Conservation (phyloP, 1,140 invertebrate genomes). For the Geopemphigus sp. region DNA sequence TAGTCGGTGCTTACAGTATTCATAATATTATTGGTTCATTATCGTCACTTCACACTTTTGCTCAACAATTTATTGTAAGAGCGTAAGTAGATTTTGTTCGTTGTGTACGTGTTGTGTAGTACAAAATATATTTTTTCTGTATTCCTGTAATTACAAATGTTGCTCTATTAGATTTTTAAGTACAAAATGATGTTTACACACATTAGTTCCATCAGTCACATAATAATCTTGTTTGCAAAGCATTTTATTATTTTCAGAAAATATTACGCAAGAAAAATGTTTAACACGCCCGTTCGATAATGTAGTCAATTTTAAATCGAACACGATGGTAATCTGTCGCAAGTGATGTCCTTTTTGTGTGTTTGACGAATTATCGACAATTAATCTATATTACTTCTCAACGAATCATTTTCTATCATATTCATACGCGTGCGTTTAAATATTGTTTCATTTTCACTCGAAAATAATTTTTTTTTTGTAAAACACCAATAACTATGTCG, state of each 20-base stretch:
- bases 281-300: too few species aligned
- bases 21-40: not conserved
- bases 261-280: too few species aligned
- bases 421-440: too few species aligned
- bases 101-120: not conserved
- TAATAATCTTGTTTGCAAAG: not conserved
- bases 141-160: not conserved
- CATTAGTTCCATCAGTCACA: not conserved
- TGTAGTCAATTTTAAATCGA: not conserved
- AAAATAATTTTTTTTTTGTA: not conserved
- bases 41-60: conserved; percentile 9
- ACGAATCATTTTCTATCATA: too few species aligned
- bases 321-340: too few species aligned
- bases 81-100: not conserved
- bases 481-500: not conserved
- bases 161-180: conserved; percentile 19
- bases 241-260: not conserved
- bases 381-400: too few species aligned
- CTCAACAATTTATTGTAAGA: conserved; percentile 19
- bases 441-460: not conserved
- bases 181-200: conserved; percentile 32
- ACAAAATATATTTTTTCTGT: not conserved
- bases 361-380: not conserved
- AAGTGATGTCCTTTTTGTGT: not conserved
- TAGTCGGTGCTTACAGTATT: conserved; percentile 17